A percentile compares a stretch with the other conserved stretches of the same genome.
phyloP scores from a whole-genome alignment of 2,797 vertebrate species.

The Odontamblyopus lacepedii region DNA sequence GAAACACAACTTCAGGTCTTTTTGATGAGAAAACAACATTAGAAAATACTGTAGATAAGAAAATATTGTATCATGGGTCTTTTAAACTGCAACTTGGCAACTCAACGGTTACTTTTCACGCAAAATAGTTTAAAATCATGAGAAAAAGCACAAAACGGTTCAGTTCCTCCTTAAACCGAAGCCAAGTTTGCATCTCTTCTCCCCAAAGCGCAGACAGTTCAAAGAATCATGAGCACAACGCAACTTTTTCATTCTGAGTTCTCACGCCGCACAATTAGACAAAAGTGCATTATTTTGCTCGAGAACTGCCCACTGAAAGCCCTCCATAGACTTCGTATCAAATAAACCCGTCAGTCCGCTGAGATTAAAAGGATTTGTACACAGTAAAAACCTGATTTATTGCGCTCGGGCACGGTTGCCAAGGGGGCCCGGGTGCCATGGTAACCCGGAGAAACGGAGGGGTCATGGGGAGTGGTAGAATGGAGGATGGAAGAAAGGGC shows the following conservation, averaged over 20 bases:
- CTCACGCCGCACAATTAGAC: slow-evolving; percentile 34
- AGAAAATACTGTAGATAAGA: too few relatives aligned
- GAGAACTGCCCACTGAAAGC: slow-evolving; percentile 57
- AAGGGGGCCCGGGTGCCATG: slow-evolving; percentile 67
- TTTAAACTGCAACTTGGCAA: background rate
- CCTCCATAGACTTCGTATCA: slow-evolving; percentile 61
- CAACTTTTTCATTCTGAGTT: slow-evolving; percentile 49
- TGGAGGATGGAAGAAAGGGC: slow-evolving; percentile 50
- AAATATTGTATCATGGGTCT: too few relatives aligned
- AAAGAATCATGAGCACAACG: slow-evolving; percentile 34
- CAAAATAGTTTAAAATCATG: slow-evolving; percentile 3
- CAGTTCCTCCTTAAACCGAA: background rate
- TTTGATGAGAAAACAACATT: too few relatives aligned
- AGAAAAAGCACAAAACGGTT: slow-evolving; percentile 20
- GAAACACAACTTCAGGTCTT: too few relatives aligned
- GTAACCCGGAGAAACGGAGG: slow-evolving; percentile 64
- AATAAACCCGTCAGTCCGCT: slow-evolving; percentile 67
- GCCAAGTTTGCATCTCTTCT: slow-evolving; percentile 18
- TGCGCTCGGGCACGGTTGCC: slow-evolving; percentile 56
- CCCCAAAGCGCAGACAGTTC: slow-evolving; percentile 26
- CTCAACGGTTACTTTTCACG: background rate
- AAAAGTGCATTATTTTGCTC: slow-evolving; percentile 46
- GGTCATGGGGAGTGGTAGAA: slow-evolving; percentile 57
- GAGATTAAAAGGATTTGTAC: slow-evolving; percentile 73
- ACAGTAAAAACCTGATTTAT: slow-evolving; percentile 72